Conservation (phyloP, 2,888 invertebrate genomes). For the Caradrina clavipalpis region DNA sequence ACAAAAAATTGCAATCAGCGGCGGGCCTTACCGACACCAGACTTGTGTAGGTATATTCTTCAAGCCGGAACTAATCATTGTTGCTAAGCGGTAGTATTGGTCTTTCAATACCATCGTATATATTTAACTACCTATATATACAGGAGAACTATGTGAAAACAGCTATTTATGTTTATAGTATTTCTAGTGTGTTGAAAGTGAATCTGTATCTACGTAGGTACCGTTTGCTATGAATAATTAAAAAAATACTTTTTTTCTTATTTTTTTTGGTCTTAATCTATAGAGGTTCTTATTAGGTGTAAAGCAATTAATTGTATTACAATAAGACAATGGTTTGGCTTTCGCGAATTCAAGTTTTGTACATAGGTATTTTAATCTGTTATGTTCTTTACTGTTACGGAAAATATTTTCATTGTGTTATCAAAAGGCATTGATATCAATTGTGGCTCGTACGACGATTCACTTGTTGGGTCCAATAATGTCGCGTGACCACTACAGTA, state of each 20-base stretch:
- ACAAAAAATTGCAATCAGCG: no score
- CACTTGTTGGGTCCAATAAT: slow-evolving; percentile 35
- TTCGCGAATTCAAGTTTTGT: slow-evolving; percentile 1
- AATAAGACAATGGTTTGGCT: not conserved
- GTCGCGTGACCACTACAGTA: slow-evolving; percentile 38
- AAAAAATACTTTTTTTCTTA: no score
- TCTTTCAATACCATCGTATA: not conserved
- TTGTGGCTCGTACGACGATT: slow-evolving; percentile 40
- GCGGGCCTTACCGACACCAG: not conserved
- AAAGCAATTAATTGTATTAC: no score
- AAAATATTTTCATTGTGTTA: slow-evolving; percentile 26
- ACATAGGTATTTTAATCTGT: not conserved
- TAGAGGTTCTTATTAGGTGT: no score
- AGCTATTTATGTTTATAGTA: not conserved
- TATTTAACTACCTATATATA: not conserved
- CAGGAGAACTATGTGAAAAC: not conserved
- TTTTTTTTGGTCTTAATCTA: no score
- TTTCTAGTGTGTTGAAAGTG: no score
- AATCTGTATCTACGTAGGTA: no score
- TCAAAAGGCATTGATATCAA: slow-evolving; percentile 50
- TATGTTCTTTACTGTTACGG: slow-evolving; percentile 5
- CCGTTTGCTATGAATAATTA: no score
- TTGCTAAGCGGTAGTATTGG: not conserved
- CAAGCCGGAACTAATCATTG: slow-evolving; percentile 8
- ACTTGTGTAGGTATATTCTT: slow-evolving; percentile 5